phyloP scores from a whole-genome alignment of 2,888 invertebrate genomes.

The Ectropis crepuscularia region DNA sequence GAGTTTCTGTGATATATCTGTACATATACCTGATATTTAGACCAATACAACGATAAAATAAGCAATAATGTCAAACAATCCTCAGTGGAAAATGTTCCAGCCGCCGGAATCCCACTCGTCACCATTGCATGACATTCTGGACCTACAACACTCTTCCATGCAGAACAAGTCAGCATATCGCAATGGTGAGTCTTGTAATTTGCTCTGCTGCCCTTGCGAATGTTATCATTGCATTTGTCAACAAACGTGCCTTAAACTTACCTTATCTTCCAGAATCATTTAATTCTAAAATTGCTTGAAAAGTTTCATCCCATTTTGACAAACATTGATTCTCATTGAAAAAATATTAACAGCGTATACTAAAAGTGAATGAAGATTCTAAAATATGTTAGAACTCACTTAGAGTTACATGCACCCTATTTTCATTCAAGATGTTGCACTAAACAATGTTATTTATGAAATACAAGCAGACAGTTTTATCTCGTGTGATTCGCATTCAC shows the following conservation, averaged over 20 bases:
- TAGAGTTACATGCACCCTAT: too few relatives aligned
- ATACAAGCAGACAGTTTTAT: too few relatives aligned
- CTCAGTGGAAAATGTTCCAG: conserved; percentile 96
- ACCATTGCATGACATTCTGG: conserved; percentile 92
- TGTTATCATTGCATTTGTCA: too few relatives aligned
- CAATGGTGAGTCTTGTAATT: conserved; percentile 74
- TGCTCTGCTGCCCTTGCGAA: background rate
- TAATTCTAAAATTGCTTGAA: too few relatives aligned
- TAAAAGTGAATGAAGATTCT: too few relatives aligned
- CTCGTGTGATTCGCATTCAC: too few relatives aligned
- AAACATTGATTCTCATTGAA: background rate
- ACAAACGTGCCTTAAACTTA: too few relatives aligned
- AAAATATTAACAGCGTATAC: too few relatives aligned
- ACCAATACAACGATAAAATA: conserved; percentile 74
- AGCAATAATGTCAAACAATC: conserved; percentile 90
- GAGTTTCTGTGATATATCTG: conserved; percentile 80
- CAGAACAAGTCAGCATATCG: conserved; percentile 81
- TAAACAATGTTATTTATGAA: too few relatives aligned
- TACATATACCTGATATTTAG: conserved; percentile 70
- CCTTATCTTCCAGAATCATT: too few relatives aligned
- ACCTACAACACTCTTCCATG: conserved; percentile 86
- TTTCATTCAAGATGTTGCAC: too few relatives aligned
- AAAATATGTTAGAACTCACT: too few relatives aligned
- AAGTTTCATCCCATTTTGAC: background rate
- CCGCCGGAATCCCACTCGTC: conserved; percentile 94